Conservation (phyloP, 2,113 vertebrate species). For the Podilymbus podiceps region DNA sequence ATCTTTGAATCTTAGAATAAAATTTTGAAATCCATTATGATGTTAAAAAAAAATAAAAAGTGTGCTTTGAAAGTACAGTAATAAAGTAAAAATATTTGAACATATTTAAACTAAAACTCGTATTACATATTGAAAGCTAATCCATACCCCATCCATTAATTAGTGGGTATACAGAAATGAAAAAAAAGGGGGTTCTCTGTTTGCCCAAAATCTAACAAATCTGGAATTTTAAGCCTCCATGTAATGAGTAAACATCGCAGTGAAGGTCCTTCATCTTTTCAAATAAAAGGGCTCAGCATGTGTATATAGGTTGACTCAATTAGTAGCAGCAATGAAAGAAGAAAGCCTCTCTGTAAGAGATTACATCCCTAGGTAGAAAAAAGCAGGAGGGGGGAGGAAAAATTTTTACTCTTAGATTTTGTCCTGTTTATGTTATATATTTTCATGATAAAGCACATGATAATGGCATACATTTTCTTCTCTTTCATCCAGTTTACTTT, state of each 20-base stretch:
- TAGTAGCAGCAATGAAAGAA: not conserved
- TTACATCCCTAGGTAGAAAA: not conserved
- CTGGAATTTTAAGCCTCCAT: not conserved
- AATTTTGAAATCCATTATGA: not conserved
- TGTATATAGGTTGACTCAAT: not conserved
- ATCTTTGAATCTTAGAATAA: not conserved
- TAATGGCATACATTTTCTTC: slow-evolving; percentile 79
- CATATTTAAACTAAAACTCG: not conserved
- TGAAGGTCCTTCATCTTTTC: not conserved
- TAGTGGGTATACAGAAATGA: not conserved
- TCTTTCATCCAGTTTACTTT: slow-evolving; percentile 77
- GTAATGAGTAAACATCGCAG: not conserved
- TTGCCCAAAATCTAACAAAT: not conserved
- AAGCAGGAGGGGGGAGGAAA: too few species aligned
- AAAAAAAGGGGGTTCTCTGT: not conserved
- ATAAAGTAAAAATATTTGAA: not conserved
- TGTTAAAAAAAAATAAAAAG: not conserved
- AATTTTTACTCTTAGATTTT: not conserved
- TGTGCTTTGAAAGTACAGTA: not conserved
- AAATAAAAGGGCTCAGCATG: not conserved
- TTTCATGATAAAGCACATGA: not conserved
- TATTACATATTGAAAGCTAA: not conserved
- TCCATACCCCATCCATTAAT: not conserved
- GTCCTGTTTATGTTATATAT: not conserved
- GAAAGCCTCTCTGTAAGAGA: not conserved